Evolutionary conservation across 2,113 vertebrate species (phyloP).

Genomic region (Larimichthys polyactis): DNA sequence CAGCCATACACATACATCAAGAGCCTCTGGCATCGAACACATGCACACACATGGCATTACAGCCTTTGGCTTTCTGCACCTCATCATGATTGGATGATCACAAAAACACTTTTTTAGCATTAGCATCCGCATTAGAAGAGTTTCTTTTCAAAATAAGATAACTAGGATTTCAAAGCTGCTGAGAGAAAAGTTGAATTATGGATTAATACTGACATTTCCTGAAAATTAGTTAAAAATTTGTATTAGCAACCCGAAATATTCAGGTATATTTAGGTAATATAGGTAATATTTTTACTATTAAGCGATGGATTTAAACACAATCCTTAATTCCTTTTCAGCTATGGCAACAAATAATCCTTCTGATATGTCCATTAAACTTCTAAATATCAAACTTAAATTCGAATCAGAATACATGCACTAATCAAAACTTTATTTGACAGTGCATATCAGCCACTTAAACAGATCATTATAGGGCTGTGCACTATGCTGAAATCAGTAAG

Average conservation of each 20-base stretch:
- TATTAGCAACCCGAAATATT: not conserved
- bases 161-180: not conserved
- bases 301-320: not conserved
- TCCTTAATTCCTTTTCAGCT: not conserved
- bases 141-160: not conserved
- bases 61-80: not conserved
- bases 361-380: not conserved
- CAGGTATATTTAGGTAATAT: too few relatives aligned
- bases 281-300: not conserved
- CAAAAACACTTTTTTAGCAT: not conserved
- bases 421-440: not conserved
- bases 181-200: not conserved
- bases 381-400: not conserved
- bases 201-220: not conserved
- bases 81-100: not conserved
- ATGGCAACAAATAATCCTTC: not conserved
- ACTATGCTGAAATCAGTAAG: not conserved
- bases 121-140: too few relatives aligned
- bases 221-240: not conserved
- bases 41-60: not conserved
- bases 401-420: not conserved
- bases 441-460: not conserved
- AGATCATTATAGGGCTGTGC: not conserved
- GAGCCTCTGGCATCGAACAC: not conserved
- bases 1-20: constrained; percentile 11